Conservation (phyloP, 2,797 vertebrate genomes). For the Typhlichthys eigenmanni region DNA sequence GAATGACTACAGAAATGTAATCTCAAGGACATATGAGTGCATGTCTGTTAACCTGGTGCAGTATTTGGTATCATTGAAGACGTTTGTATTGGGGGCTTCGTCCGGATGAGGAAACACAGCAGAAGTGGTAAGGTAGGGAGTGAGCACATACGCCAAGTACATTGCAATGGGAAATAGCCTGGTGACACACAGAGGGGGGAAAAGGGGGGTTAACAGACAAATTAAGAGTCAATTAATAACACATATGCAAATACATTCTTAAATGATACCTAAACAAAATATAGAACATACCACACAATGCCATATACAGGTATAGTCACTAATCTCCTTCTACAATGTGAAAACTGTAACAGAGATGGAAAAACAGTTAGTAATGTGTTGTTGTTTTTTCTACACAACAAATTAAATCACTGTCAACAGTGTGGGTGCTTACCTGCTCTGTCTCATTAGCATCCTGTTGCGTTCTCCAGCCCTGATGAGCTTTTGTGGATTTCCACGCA, state of each 20-base stretch:
- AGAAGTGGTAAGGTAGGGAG: constrained; percentile 7
- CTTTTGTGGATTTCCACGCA: constrained; percentile 74
- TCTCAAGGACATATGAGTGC: neutral
- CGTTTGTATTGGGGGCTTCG: rapidly evolving
- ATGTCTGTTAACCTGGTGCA: constrained; percentile 60
- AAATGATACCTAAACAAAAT: neutral
- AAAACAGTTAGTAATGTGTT: neutral
- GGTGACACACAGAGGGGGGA: constrained; percentile 14
- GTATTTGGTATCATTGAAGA: constrained; percentile 12
- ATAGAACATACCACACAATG: constrained; percentile 71
- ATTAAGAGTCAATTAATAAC: neutral
- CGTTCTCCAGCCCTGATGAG: constrained; percentile 72
- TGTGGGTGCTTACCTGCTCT: constrained; percentile 56
- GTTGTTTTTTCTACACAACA: neutral
- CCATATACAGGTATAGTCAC: constrained; percentile 46
- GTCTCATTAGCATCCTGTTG: constrained; percentile 41
- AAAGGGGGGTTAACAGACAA: no score
- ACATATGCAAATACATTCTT: neutral
- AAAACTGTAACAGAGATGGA: constrained; percentile 10
- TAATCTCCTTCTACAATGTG: constrained; percentile 14
- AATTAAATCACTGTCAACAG: neutral
- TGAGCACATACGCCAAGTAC: constrained; percentile 63
- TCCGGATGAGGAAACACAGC: neutral
- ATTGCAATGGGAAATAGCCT: constrained; percentile 65
- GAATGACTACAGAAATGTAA: no score